Percentiles rank a stretch among this genome's conserved stretches.
These are phyloP conservation scores for Eptesicus fuscus DNA, from an alignment of 2,113 vertebrate species.

Conservation along the genomic window DNA sequence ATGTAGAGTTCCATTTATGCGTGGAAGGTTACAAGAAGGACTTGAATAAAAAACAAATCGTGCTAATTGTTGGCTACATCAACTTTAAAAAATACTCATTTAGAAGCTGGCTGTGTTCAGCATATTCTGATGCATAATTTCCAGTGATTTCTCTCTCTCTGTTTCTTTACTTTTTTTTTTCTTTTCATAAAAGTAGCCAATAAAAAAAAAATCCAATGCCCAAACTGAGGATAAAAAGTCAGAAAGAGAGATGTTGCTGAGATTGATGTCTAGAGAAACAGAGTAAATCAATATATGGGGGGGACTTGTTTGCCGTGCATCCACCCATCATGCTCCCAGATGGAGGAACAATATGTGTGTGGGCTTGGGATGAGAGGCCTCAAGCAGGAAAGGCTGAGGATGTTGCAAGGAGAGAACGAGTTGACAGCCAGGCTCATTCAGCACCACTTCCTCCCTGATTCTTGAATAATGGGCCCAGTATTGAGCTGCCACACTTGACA, in stretches of 20 bases:
- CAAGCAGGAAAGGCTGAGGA: neutral
- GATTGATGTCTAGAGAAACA: slow-evolving; percentile 57
- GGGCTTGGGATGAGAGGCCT: slow-evolving; percentile 42
- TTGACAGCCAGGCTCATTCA: slow-evolving; percentile 18
- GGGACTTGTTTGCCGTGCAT: slow-evolving; percentile 30
- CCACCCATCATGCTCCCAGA: neutral
- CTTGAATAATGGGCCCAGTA: neutral
- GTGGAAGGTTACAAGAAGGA: neutral
- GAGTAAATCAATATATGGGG: slow-evolving; percentile 57
- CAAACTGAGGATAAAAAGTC: neutral
- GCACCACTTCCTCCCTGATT: slow-evolving; percentile 24
- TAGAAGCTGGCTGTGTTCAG: neutral
- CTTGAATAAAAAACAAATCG: neutral
- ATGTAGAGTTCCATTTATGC: neutral
- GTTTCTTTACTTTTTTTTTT: slow-evolving; percentile 5
- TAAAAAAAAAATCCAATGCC: neutral
- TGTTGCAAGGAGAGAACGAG: neutral
- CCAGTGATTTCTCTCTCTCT: neutral
- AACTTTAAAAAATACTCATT: neutral
- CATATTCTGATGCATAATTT: neutral
- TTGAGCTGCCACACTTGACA: neutral
- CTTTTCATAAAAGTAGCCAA: neutral
- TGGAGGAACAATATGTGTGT: slow-evolving; percentile 28
- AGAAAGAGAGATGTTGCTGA: slow-evolving; percentile 41
- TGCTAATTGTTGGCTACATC: neutral